phyloP scores from a whole-genome alignment of 2,888 invertebrate species.

The Gymnosoma rotundatum region DNA sequence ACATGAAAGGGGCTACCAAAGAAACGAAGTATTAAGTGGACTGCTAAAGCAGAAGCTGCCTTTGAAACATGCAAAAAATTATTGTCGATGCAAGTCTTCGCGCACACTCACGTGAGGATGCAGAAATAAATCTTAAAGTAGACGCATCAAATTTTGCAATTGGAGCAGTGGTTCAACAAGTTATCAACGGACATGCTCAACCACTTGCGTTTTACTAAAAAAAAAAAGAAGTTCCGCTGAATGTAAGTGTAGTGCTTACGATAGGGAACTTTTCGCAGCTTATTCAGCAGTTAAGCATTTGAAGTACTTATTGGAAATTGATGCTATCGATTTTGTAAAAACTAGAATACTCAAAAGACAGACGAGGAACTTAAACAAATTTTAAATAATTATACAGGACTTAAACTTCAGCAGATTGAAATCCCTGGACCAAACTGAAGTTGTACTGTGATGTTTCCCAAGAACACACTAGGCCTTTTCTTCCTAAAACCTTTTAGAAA shows the following conservation, averaged over 20 bases:
- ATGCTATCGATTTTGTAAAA: not conserved
- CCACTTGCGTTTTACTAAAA: too few species aligned
- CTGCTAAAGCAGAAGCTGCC: not conserved
- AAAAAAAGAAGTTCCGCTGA: not conserved
- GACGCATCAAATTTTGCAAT: too few species aligned
- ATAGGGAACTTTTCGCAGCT: not conserved
- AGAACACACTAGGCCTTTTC: not conserved
- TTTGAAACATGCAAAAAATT: not conserved
- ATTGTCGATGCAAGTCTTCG: not conserved
- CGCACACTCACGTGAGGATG: too few species aligned
- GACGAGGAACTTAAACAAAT: not conserved
- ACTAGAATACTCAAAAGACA: not conserved
- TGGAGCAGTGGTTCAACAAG: too few species aligned
- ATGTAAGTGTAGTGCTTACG: not conserved
- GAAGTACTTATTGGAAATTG: not conserved
- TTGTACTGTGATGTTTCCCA: not conserved
- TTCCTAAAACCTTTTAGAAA: constrained; percentile 37
- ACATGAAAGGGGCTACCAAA: not conserved
- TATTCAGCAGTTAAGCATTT: not conserved
- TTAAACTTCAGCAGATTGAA: not conserved
- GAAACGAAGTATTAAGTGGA: not conserved
- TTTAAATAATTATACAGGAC: not conserved
- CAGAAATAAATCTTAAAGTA: not conserved
- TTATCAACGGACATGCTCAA: too few species aligned
- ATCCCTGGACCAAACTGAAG: not conserved